These are phyloP conservation scores for Galeopsomyia nigrocyanea DNA, from an alignment of 2,888 invertebrate genomes.

Conservation along the genomic window DNA sequence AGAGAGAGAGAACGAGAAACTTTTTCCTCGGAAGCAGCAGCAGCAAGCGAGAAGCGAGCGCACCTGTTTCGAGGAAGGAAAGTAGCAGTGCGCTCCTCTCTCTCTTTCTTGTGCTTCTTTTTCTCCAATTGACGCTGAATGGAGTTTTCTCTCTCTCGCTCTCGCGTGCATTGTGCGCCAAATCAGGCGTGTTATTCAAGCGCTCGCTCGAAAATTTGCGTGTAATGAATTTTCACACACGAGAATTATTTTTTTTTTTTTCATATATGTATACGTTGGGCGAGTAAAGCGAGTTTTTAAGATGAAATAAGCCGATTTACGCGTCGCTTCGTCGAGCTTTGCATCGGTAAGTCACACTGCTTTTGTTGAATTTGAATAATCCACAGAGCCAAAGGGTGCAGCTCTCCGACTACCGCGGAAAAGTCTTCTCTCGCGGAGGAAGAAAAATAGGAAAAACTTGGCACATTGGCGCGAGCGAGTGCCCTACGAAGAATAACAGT, in stretches of 20 bases:
- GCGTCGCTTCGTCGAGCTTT: constrained; percentile 14
- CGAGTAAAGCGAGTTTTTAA: constrained; percentile 16
- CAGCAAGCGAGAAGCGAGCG: neutral
- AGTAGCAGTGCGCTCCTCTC: too few species aligned
- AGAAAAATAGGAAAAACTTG: constrained; percentile 21
- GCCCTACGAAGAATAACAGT: too few species aligned
- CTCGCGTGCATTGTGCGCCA: constrained; percentile 22
- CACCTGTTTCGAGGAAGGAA: constrained; percentile 21
- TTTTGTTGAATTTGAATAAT: constrained; percentile 44
- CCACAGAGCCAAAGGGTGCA: neutral
- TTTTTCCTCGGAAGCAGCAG: constrained; percentile 7
- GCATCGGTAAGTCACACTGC: constrained; percentile 35
- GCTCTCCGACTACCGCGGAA: neutral
- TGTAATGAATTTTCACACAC: constrained; percentile 38
- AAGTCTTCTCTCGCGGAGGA: constrained; percentile 21
- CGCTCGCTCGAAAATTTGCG: constrained; percentile 2
- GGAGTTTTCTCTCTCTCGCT: constrained; percentile 16
- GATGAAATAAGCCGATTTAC: constrained; percentile 35
- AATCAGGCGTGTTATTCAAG: constrained; percentile 29
- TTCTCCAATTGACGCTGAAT: constrained; percentile 39
- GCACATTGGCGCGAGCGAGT: neutral
- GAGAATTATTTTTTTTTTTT: too few species aligned
- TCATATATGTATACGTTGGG: neutral
- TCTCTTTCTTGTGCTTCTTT: neutral
- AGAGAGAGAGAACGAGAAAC: constrained; percentile 10